Evolutionary conservation across 2,888 invertebrate genomes (phyloP), one percentile per base, ranked within the genome.

Genomic region (Dione vanillae): DNA sequence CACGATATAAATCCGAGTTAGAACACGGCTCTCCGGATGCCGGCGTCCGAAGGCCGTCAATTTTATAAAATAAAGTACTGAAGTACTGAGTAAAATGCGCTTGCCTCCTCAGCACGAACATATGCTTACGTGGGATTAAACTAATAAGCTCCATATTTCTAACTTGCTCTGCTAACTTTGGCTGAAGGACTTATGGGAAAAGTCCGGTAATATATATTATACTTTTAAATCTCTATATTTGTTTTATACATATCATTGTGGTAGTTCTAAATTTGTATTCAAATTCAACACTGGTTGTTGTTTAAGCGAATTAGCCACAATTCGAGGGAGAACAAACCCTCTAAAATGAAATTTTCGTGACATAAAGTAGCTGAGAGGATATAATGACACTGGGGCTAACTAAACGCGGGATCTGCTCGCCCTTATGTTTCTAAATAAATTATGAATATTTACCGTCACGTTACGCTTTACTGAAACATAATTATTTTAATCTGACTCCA

Each of bases 401-500:
- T 82, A 83, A 85, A 83, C 78, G 81, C 76, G 80, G 83, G 82
- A 78, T 78, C 79, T 79, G 82, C 82, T 78, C 78, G 83, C 86
- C 89, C 88, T 88, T 86, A 86, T 89, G 88, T 86, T 88, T 88
- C 86, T 86, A 85, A 89, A 89, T 90, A 90, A 90, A 90, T 91
- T 87, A 89, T 90, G 88, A 90, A 90, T 90, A 90, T 91, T 89
- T 89, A 90, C 88, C 84, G 84, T 84, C 84, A 87, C 84, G 84
- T 85, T 84, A 88, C 83, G 85, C 83, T 88, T 88, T 89, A 88
- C 89, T 85, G 84, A 80, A 87, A 85, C 85, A 83, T 87, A 86
- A 89, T 90, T 90, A 91, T 88, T 91, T 89, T 89, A 90, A 90
- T 90, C 87, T 86, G 82, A 85, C 85, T 85, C 83, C 78, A 81